These are phyloP conservation scores for Calameuta filiformis DNA, from an alignment of 2,888 invertebrate genomes.

Conservation along the genomic window DNA sequence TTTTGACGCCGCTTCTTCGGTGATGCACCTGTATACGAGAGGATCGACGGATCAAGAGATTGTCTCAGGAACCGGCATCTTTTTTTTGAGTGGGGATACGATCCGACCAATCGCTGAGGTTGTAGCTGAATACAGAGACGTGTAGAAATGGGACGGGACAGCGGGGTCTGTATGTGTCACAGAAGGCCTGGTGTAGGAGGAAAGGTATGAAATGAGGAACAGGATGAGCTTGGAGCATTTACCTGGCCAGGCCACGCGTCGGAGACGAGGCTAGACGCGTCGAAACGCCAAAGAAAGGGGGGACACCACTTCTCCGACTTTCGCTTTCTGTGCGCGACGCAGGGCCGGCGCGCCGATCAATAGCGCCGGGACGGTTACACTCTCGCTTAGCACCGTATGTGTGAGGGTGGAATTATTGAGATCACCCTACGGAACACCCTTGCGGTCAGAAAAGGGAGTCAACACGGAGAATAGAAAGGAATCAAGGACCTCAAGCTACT, in stretches of 20 bases:
- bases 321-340: conserved; percentile 61
- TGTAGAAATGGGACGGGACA: conserved; percentile 21
- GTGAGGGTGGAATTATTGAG: conserved; percentile 46
- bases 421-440: conserved; percentile 28
- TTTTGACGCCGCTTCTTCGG: conserved; percentile 23
- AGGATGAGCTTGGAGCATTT: conserved; percentile 1
- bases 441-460: conserved; percentile 13
- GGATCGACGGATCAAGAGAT: conserved; percentile 19
- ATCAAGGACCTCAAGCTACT: conserved; percentile 37
- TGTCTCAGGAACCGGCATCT: neutral
- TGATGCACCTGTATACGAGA: conserved; percentile 45
- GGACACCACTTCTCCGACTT: conserved; percentile 50
- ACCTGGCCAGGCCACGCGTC: conserved; percentile 3
- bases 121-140: conserved; percentile 8
- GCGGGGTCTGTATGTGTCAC: neutral
- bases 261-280: conserved; percentile 32
- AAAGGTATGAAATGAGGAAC: no score
- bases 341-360: conserved; percentile 58
- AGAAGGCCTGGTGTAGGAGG: no score
- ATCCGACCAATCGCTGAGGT: no score
- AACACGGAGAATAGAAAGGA: conserved; percentile 11
- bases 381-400: conserved; percentile 28
- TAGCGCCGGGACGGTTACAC: conserved; percentile 44
- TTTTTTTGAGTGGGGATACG: no score
- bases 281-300: conserved; percentile 49